Base-by-base conservation (phyloP, 2,113 vertebrate genomes). In the Macrotus californicus region DNA sequence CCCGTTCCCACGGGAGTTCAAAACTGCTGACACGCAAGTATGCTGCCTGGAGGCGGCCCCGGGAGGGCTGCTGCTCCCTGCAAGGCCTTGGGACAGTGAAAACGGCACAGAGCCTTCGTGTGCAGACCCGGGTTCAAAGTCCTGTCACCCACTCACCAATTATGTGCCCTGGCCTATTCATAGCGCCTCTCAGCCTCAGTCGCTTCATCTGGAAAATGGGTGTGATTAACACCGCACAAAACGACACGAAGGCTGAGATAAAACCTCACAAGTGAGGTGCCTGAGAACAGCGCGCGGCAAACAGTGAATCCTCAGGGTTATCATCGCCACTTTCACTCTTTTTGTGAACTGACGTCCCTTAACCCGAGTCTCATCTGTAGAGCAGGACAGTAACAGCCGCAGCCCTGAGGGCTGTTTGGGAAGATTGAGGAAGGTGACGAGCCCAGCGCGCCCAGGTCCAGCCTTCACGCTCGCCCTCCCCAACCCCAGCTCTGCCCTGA, bases 331-430 rank as follows among this genome's bases (percentile, higher is more conserved):
- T 67, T 41, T 84, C 41, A 90, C 19, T 10, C 18, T 14, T 36
- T 83, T 6, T n/a, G 4, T n/a, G 2, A 93, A 39, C 50, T 24
- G 22, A 61, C 56, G 59, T 67, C 39, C 26, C 39, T 69, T 59
- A 54, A 22, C 14, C 31, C 0, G 0, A 82, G 59, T 66, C 46
- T 67, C 31, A 21, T 2, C 46, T 7, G 5, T 1, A 26, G 3
- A 24, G 72, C 3, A 22, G 16, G 66, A 64, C 21, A 43, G 5
- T 4, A 67, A 59, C 0, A 72, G 64, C 10, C 52, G 26, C 41
- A 24, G 10, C n/a, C 29, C 85, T 69, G 31, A 43, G 64, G 29
- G 31, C 1, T 66, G 67, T 0, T 0, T 9, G 39, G 39, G 67
- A 81, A 81, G 56, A 52, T 9, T 22, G 79, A 1, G 14, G 43